Percentiles rank a stretch among this genome's conserved stretches.
Conservation (phyloP, 2,888 invertebrate genomes). For the Platycnemis pennipes region DNA sequence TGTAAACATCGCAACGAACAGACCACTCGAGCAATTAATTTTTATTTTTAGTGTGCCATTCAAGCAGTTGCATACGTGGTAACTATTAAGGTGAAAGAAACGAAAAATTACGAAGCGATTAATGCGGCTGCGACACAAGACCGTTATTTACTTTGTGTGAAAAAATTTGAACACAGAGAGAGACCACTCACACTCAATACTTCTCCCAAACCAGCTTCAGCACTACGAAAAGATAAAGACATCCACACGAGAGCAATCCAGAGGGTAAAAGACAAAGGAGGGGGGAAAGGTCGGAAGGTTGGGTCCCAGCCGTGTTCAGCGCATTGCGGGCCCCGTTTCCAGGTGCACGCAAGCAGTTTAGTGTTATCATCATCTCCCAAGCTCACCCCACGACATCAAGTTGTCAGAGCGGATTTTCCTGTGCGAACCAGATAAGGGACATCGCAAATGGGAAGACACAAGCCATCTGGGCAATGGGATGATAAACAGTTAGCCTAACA, state of each 20-base stretch:
- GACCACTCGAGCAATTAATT: background rate
- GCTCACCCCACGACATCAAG: background rate
- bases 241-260: background rate
- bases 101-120: constrained; percentile 24
- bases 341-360: constrained; percentile 25
- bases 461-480: background rate
- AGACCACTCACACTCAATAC: background rate
- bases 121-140: background rate
- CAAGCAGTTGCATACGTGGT: background rate
- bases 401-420: background rate
- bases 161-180: background rate
- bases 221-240: background rate
- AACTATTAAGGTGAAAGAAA: background rate
- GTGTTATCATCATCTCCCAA: constrained; percentile 47
- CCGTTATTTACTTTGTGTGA: background rate
- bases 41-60: background rate
- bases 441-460: background rate
- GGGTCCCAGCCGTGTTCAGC: background rate
- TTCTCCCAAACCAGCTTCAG: background rate
- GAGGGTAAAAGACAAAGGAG: background rate
- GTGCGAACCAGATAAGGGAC: background rate
- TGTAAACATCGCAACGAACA: background rate
- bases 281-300: background rate
- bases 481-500: background rate
- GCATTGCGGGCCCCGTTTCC: constrained; percentile 20